These are phyloP conservation scores for Pseudopleuronectes americanus DNA, from an alignment of 2,797 vertebrate species.

Conservation along the genomic window DNA sequence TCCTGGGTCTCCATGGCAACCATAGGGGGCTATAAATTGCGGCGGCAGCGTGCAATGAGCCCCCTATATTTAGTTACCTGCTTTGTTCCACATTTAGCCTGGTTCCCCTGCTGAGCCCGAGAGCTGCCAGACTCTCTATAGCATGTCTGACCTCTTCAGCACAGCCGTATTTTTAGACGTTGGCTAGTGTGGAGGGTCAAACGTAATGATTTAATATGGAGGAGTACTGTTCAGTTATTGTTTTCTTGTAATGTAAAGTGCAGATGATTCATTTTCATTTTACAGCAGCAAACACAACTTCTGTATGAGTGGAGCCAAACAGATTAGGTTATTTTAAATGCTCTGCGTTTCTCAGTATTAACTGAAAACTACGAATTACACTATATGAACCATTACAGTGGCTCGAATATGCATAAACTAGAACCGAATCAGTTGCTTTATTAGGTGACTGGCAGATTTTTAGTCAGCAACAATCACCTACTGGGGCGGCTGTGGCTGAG, in stretches of 20 bases:
- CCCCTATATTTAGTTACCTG: constrained; percentile 60
- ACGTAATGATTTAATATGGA: constrained; percentile 30
- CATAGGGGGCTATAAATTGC: constrained; percentile 42
- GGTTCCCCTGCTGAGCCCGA: constrained; percentile 34
- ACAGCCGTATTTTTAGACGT: constrained; percentile 41
- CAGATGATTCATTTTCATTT: too few species aligned
- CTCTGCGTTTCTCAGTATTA: too few species aligned
- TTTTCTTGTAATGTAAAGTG: background rate
- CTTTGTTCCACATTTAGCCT: constrained; percentile 59
- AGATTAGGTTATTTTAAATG: too few species aligned
- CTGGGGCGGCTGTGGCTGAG: too few species aligned
- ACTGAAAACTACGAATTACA: too few species aligned
- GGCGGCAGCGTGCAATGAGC: constrained; percentile 35
- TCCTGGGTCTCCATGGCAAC: constrained; percentile 68
- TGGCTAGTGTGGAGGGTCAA: constrained; percentile 33
- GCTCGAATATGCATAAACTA: too few species aligned
- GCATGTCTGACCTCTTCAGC: constrained; percentile 42
- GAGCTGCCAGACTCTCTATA: constrained; percentile 31
- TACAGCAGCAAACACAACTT: too few species aligned
- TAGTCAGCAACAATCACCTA: too few species aligned
- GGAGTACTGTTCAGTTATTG: background rate
- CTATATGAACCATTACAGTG: too few species aligned
- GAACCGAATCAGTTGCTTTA: too few species aligned
- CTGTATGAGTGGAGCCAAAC: too few species aligned
- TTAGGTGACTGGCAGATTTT: too few species aligned